These are phyloP conservation scores for Melanerpes aurifrons DNA, from an alignment of 2,113 vertebrate genomes.

Conservation along the genomic window DNA sequence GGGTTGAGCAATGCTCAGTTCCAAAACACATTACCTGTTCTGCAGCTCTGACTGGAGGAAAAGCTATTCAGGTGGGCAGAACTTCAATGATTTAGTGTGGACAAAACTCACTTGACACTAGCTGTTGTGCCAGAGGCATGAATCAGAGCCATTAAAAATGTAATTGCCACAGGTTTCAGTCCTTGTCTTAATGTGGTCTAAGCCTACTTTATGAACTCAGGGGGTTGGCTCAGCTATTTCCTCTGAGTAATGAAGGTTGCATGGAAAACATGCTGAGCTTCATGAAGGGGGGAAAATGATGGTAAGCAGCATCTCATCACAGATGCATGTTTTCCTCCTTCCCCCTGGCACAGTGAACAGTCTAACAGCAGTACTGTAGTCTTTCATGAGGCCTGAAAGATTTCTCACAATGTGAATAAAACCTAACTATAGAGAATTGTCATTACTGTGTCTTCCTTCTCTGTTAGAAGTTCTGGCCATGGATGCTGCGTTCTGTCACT, in stretches of 20 bases:
- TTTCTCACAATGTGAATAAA: neutral
- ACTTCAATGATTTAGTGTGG: neutral
- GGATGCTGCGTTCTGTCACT: neutral
- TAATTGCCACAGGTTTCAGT: conserved; percentile 48
- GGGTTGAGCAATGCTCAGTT: neutral
- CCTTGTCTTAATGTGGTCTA: conserved; percentile 16
- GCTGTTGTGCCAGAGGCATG: neutral
- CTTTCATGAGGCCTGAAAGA: neutral
- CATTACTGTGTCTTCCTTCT: neutral
- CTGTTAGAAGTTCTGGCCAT: neutral
- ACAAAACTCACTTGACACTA: neutral
- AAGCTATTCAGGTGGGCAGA: conserved; percentile 35
- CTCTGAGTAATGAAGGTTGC: conserved; percentile 39
- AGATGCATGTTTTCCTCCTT: neutral
- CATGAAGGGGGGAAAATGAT: neutral
- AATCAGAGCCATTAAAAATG: conserved; percentile 39
- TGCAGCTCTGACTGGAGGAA: conserved; percentile 38
- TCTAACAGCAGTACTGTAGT: neutral
- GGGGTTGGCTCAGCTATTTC: conserved; percentile 24
- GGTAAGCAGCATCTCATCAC: neutral
- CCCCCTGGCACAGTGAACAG: accelerated
- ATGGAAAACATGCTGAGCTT: neutral
- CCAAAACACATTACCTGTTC: conserved; percentile 1
- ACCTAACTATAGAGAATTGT: neutral
- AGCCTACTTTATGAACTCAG: neutral